A percentile compares a stretch with the other conserved stretches of the same genome.
phyloP scores from a whole-genome alignment of 2,113 vertebrate genomes.

The Ciconia boyciana region DNA sequence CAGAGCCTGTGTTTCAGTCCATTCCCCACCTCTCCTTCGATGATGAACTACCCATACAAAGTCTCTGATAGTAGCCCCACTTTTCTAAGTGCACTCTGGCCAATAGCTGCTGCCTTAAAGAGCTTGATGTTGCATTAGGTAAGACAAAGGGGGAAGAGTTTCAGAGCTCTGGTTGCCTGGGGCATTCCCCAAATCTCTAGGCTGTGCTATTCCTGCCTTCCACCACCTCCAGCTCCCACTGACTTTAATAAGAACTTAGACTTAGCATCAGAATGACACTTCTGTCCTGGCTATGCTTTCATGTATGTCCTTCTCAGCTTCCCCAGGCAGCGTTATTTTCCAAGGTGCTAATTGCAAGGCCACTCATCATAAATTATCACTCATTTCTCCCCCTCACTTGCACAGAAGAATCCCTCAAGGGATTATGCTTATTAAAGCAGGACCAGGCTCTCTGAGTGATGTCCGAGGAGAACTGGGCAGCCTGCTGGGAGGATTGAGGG shows the following conservation, averaged over 20 bases:
- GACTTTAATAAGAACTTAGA: not conserved
- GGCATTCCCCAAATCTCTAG: not conserved
- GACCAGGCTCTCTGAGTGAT: not conserved
- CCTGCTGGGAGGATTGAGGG: not conserved
- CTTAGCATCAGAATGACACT: not conserved
- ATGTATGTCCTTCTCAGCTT: slow-evolving; percentile 14
- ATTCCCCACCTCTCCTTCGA: not conserved
- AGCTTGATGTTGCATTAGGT: not conserved
- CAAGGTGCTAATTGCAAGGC: slow-evolving; percentile 38
- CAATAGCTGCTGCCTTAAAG: not conserved
- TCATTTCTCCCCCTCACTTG: not conserved
- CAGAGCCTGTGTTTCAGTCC: not conserved
- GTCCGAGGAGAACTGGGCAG: not conserved
- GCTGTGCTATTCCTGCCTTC: not conserved
- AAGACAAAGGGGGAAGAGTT: not conserved
- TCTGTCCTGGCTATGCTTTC: not conserved
- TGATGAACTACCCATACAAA: not conserved
- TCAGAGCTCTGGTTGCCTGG: not conserved
- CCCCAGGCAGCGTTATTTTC: not conserved
- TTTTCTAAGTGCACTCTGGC: not conserved
- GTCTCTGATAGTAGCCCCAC: not conserved
- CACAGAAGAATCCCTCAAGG: not conserved
- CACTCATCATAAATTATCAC: slow-evolving; percentile 1
- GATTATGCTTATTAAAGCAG: not conserved
- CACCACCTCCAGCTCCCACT: not conserved